Conservation (phyloP, 2,113 vertebrate genomes). For the Alligator mississippiensis region DNA sequence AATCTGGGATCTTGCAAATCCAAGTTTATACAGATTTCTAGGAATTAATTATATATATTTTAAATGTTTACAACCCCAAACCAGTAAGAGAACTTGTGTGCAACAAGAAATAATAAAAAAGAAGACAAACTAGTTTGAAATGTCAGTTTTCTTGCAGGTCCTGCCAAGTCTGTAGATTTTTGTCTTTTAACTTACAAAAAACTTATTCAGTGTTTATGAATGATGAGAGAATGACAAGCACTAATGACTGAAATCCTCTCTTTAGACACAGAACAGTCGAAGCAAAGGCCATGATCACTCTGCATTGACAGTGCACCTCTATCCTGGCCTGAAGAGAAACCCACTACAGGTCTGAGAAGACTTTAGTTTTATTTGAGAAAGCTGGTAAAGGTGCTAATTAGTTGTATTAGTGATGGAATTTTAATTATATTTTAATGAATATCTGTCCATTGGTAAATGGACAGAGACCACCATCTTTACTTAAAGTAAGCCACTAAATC, state of each 20-base stretch:
- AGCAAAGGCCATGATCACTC: not conserved
- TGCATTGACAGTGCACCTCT: not conserved
- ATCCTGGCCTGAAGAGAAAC: not conserved
- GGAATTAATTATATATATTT: not conserved
- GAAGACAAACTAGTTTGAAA: slow-evolving; percentile 10
- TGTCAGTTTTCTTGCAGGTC: fast-evolving
- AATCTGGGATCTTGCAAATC: not conserved
- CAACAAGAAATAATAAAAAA: not conserved
- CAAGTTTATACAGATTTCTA: not conserved
- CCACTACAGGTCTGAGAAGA: not conserved
- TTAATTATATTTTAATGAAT: not conserved
- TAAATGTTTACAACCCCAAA: not conserved
- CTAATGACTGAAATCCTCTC: not conserved
- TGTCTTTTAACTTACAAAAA: not conserved
- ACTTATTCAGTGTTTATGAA: not conserved
- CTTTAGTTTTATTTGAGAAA: not conserved
- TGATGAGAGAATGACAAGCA: not conserved
- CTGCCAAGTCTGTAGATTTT: not conserved
- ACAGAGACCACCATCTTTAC: not conserved
- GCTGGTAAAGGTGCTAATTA: not conserved
- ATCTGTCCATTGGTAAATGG: not conserved
- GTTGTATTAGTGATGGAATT: not conserved
- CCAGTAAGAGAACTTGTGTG: not conserved
- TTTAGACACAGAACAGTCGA: not conserved
- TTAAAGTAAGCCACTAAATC: not conserved